Evolutionary conservation across 2,113 vertebrate genomes (phyloP).

Genomic region (Pogona vitticeps): DNA sequence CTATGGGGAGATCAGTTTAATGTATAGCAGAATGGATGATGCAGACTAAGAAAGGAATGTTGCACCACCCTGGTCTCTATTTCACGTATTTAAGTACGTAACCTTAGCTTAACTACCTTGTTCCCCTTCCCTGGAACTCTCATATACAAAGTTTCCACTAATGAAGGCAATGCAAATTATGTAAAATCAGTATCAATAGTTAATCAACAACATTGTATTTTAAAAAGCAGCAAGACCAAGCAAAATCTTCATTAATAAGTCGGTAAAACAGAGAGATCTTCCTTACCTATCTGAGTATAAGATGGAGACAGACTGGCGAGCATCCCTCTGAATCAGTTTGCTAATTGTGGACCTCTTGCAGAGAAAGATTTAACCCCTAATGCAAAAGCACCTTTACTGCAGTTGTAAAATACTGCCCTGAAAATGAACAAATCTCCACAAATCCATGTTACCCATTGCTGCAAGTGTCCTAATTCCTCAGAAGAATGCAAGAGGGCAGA

Average conservation of each 20-base stretch:
- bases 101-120: too few species aligned
- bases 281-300: not conserved
- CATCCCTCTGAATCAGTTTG: not conserved
- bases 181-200: not conserved
- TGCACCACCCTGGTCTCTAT: not conserved
- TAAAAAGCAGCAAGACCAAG: not conserved
- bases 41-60: not conserved
- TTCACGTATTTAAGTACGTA: not conserved
- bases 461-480: not conserved
- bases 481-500: too few species aligned
- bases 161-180: not conserved
- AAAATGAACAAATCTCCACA: too few species aligned
- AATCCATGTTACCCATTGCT: not conserved
- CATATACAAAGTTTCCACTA: not conserved
- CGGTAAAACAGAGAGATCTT: not conserved
- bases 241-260: not conserved
- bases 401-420: too few species aligned
- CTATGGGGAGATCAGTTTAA: not conserved
- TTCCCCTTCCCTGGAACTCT: not conserved
- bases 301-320: not conserved
- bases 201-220: not conserved
- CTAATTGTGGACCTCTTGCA: not conserved
- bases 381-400: too few species aligned
- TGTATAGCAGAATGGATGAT: not conserved
- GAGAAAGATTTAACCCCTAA: not conserved